Evolutionary conservation across 2,113 vertebrate genomes (phyloP), one percentile per base, ranked within the genome.

Genomic region (Myotis yumanensis): DNA sequence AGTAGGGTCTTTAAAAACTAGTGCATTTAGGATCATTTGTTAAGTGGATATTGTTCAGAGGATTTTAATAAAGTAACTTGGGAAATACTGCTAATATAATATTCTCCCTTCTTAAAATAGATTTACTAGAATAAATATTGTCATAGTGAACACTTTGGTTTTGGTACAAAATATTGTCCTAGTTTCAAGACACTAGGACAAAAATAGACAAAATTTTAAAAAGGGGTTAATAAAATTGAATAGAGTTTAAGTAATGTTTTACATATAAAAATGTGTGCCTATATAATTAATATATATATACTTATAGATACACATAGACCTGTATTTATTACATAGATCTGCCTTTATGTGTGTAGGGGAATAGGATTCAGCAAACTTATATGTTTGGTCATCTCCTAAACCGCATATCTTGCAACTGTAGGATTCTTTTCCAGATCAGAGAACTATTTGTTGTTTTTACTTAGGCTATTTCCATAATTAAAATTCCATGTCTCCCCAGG

Each of bases 401-500:
- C 4, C n/a, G 87, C 23, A 23, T 14, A 48, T 84, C 73, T 81
- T 89, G 69, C 2, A 71, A 72, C 66, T 79, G 35, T 43, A 86
- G 32, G 30, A 69, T 89, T 96, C 32, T 23, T 96, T 93, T 75
- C 12, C 35, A 73, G 93, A 68, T 90, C 54, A 59, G 28, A 94
- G 82, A 88, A 77, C 71, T 86, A 85, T 86, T 92, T 95, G 71
- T 85, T 94, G 82, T 83, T 95, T 95, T 95, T 90, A 86, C 82
- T 89, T 75, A 92, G 54, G 43, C 75, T 80, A 59, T 82, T 93
- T 92, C 80, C 43, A 48, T 75, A 75, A 91, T 93, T 96, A 95
- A 96, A 95, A 96, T 96, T 97, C 85, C 59, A 66, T 59, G 37
- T 92, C 92, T 90, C 92, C 43, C 77, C 73, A 93, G 95, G 93